phyloP scores from a whole-genome alignment of 2,113 vertebrate genomes.

The Hippoglossus stenolepis region DNA sequence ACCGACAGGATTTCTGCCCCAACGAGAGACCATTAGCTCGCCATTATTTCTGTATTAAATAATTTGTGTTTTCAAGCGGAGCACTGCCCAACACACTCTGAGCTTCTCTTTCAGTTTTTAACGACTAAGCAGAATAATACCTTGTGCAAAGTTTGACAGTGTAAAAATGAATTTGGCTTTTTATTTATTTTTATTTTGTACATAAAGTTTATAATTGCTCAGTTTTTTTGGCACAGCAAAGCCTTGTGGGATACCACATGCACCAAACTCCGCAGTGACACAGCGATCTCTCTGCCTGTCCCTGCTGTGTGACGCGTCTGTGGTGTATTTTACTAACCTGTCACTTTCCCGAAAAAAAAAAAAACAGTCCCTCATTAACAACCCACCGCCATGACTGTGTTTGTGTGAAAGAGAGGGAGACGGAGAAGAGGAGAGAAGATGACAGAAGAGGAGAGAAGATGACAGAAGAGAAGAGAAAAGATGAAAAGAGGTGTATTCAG shows the following conservation, averaged over 20 bases:
- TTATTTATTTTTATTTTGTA: background rate
- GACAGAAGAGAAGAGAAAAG: background rate
- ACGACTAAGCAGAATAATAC: constrained; percentile 11
- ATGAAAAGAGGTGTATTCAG: constrained; percentile 9
- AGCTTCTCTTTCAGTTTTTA: constrained; percentile 8
- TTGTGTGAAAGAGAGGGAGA: constrained; percentile 14
- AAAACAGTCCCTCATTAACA: constrained; percentile 52
- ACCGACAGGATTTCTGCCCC: constrained; percentile 54
- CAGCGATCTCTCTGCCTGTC: constrained; percentile 11
- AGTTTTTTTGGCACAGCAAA: constrained; percentile 24
- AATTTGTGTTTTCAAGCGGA: constrained; percentile 34
- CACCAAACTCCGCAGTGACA: constrained; percentile 23
- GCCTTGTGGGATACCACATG: constrained; percentile 35
- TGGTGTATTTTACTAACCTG: constrained; percentile 49
- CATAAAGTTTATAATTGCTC: constrained; percentile 16
- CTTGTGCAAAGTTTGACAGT: background rate
- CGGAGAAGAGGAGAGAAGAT: constrained; percentile 8
- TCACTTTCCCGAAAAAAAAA: constrained; percentile 53
- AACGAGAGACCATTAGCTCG: constrained; percentile 42
- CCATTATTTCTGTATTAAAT: constrained; percentile 50
- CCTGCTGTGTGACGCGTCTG: constrained; percentile 27
- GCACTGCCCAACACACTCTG: background rate
- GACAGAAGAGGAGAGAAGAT: background rate
- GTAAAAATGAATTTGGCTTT: no score
- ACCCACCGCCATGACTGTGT: constrained; percentile 23